These are phyloP conservation scores for Oreochromis aureus DNA, from an alignment of 2,113 vertebrate genomes.

Conservation along the genomic window DNA sequence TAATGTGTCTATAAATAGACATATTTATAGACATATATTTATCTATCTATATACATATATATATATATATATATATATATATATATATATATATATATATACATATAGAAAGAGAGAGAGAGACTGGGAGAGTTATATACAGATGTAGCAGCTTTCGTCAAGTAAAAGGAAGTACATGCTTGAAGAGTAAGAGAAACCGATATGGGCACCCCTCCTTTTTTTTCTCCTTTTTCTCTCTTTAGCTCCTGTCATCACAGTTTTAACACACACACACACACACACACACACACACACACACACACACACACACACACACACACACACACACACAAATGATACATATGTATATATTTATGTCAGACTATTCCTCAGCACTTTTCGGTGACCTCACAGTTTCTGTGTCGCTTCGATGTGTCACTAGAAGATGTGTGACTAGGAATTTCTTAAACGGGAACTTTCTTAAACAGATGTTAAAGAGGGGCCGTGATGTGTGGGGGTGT, in stretches of 20 bases:
- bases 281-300: no score
- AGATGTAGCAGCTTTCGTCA: background rate
- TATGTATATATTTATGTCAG: background rate
- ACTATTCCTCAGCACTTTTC: background rate
- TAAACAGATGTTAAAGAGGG: background rate
- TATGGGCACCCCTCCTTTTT: no score
- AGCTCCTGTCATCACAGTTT: no score
- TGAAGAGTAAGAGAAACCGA: no score
- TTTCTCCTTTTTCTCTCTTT: no score
- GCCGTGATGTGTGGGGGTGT: background rate
- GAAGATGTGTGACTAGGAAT: background rate
- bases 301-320: background rate
- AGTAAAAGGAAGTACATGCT: background rate
- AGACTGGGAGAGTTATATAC: background rate
- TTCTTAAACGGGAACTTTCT: background rate
- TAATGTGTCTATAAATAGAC: background rate
- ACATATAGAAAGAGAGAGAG: background rate
- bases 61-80: no score
- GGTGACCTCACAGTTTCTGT: background rate
- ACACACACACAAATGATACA: background rate
- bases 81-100: rapidly evolving
- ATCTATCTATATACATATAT: no score
- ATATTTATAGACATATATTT: no score
- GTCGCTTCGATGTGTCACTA: background rate
- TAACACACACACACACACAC: no score